Percentiles rank a stretch among this genome's conserved stretches.
phyloP scores from a whole-genome alignment of 2,797 vertebrate genomes.

The Enteromius thamalakanensis region DNA sequence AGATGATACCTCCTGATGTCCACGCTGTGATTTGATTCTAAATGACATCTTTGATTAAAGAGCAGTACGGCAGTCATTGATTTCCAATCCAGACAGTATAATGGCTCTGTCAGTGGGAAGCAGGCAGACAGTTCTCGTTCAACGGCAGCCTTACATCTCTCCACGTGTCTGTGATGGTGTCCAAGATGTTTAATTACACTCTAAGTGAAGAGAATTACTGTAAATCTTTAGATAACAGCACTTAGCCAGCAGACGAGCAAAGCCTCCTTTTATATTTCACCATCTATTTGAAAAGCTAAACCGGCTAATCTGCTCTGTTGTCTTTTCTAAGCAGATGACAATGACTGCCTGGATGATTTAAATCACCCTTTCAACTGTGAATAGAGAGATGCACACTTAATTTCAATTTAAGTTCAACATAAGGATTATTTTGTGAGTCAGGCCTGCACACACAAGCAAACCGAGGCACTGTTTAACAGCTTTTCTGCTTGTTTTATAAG shows the following conservation, averaged over 20 bases:
- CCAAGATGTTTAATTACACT: constrained; percentile 76
- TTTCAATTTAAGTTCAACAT: constrained; percentile 25
- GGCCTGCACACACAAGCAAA: neutral
- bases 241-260: constrained; percentile 58
- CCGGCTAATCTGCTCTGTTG: constrained; percentile 60
- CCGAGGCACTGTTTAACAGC: neutral
- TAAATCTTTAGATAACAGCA: constrained; percentile 66
- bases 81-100: constrained; percentile 74
- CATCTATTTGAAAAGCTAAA: constrained; percentile 40
- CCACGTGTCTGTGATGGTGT: constrained; percentile 65
- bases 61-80: constrained; percentile 73
- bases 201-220: constrained; percentile 70
- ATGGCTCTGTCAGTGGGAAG: constrained; percentile 75
- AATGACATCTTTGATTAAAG: constrained; percentile 72
- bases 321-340: constrained; percentile 52
- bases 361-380: constrained; percentile 25
- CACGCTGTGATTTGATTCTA: constrained; percentile 67
- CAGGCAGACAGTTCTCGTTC: constrained; percentile 70
- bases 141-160: constrained; percentile 66
- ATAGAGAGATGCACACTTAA: constrained; percentile 29
- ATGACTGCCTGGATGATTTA: constrained; percentile 47
- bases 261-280: constrained; percentile 35
- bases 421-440: constrained; percentile 16
- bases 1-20: constrained; percentile 54
- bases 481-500: constrained; percentile 14